Evolutionary conservation across 1,140 invertebrate species (phyloP), one percentile per base, ranked within the genome.

Genomic region (Elymnias hypermnestra): DNA sequence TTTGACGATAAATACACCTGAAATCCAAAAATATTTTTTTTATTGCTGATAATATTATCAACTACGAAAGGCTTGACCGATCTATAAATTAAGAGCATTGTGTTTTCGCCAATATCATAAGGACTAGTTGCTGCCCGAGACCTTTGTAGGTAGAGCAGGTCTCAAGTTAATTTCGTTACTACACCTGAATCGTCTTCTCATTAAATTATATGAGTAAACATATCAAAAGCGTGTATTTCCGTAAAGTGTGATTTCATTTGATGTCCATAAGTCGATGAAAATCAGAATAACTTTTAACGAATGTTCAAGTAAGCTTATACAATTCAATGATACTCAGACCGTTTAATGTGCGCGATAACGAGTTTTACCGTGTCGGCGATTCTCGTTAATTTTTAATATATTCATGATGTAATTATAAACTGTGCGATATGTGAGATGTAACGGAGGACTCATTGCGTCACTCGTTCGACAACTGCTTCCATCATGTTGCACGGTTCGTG

Each of bases 371-470:
- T 35, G 15, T 43, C 10, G 26, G 5, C 5, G 26, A 29, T 29
- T 29, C 26, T 29, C 1, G 26, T 29, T 29, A 29, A 29, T 18
- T 48, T 48, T 40, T 33, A 23, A 31, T 15, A 25, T 48, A 40
- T 41, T 40, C 6, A 12, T 48, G 37, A 48, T 33, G 45, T 39
- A 47, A 47, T 47, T 33, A 8, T 23, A 18, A 37, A 36, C 37
- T 38, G 43, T 42, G 28, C 23, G 48, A 51, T 38, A 38, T 33
- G 25, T 22, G 18, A 43, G 40, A 37, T 38, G 40, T 43, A 51
- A 38, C 40, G 12, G 10, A 12, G 21, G 19, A 29, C 7, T 21
- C n/a, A 23, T 51, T 51, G 40, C 48, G 48, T 39, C 33, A 51
- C 22, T 12, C 26, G 8, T 14, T 22, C 22, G 28, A 15, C 44